A percentile compares a stretch with the other conserved stretches of the same genome.
These are phyloP conservation scores for Diadophis punctatus DNA, from an alignment of 2,113 vertebrate genomes.

Conservation along the genomic window DNA sequence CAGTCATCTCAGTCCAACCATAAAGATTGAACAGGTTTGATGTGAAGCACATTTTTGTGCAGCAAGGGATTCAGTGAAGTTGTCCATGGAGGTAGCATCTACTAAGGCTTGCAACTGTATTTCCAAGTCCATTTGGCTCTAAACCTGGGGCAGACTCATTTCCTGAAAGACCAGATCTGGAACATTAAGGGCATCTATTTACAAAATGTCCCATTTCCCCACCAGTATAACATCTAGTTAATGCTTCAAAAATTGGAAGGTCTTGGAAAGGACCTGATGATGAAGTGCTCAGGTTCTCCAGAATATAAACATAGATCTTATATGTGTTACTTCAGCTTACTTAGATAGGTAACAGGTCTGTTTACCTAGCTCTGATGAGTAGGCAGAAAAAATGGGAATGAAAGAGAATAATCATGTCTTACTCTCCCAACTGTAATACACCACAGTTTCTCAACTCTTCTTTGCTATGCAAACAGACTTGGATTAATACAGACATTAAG, in stretches of 20 bases:
- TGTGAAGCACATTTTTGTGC: not conserved
- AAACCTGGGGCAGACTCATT: not conserved
- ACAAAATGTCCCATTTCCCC: not conserved
- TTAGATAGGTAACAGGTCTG: not conserved
- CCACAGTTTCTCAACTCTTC: not conserved
- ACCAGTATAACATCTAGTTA: not conserved
- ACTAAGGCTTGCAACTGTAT: not conserved
- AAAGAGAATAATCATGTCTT: not conserved
- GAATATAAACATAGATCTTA: not conserved
- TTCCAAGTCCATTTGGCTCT: not conserved
- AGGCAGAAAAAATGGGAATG: not conserved
- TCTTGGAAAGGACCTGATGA: not conserved
- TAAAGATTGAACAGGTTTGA: not conserved
- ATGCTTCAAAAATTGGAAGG: not conserved
- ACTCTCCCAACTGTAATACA: not conserved
- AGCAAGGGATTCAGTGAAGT: not conserved
- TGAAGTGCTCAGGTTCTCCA: not conserved
- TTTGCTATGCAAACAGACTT: not conserved
- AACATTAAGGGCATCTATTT: not conserved
- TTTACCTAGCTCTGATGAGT: not conserved
- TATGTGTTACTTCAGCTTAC: not conserved
- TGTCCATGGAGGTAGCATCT: not conserved
- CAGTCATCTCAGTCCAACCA: not conserved
- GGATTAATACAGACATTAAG: not conserved
- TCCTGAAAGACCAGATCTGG: not conserved